Conservation (phyloP, 2,113 vertebrate genomes). For the Lophius piscatorius region DNA sequence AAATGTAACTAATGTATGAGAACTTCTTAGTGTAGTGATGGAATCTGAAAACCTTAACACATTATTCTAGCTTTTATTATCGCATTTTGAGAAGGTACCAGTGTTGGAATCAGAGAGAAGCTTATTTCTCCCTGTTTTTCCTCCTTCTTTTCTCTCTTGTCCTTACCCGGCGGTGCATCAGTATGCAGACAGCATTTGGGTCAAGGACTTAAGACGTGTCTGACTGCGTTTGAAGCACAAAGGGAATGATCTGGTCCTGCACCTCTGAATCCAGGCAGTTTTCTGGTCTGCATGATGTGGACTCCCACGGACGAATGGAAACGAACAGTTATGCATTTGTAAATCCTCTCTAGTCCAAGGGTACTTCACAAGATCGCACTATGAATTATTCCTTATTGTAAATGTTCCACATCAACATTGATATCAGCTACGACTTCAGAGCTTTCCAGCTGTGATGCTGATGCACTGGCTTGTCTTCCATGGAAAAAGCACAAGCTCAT, state of each 20-base stretch:
- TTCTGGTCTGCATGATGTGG: constrained; percentile 58
- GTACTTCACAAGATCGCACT: constrained; percentile 55
- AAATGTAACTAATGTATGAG: too few relatives aligned
- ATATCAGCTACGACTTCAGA: constrained; percentile 26
- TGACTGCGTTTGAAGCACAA: constrained; percentile 35
- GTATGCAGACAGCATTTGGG: constrained; percentile 53
- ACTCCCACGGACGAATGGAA: constrained; percentile 15
- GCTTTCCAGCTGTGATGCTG: constrained; percentile 44
- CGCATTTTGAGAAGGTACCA: constrained; percentile 17
- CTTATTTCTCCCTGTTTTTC: constrained; percentile 6
- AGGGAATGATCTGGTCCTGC: constrained; percentile 17
- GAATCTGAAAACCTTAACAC: constrained; percentile 8
- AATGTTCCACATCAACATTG: constrained; percentile 47
- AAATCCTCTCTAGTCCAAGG: constrained; percentile 30
- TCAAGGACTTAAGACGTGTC: constrained; percentile 42
- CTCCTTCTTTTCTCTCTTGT: background rate
- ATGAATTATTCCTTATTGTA: constrained; percentile 54
- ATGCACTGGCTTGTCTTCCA: constrained; percentile 42
- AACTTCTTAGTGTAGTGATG: constrained; percentile 4
- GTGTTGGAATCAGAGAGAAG: constrained; percentile 27
- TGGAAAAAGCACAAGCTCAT: background rate
- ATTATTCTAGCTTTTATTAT: background rate
- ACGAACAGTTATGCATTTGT: background rate
- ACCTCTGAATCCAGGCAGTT: constrained; percentile 39
- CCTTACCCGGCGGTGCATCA: constrained; percentile 16